Evolutionary conservation across 2,888 invertebrate species (phyloP).

Genomic region (Cyclophora albipunctata): DNA sequence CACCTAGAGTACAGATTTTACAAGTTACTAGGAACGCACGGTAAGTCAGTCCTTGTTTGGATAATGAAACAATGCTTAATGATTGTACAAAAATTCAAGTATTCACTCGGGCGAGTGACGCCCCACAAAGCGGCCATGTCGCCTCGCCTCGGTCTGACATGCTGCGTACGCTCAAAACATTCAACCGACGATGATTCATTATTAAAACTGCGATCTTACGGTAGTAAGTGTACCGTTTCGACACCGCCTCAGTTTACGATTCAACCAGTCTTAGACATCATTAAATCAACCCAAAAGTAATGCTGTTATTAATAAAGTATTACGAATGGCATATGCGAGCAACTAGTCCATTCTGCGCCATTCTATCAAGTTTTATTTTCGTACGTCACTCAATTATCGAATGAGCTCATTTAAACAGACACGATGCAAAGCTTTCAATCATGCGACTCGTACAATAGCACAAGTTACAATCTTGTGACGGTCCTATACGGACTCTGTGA

Average conservation of each 20-base stretch:
- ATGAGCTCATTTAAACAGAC: conserved; percentile 9
- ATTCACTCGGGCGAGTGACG: conserved; percentile 10
- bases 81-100: conserved; percentile 15
- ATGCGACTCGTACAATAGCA: conserved; percentile 4
- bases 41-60: conserved; percentile 74
- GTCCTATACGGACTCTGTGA: conserved; percentile 12
- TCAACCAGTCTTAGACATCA: conserved; percentile 21
- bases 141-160: conserved; percentile 7
- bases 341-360: conserved; percentile 18
- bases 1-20: conserved; percentile 99
- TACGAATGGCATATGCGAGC: conserved; percentile 15
- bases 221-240: conserved; percentile 25
- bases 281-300: conserved; percentile 15
- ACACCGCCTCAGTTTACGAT: conserved; percentile 20
- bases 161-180: conserved; percentile 16
- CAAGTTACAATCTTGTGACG: conserved; percentile 11
- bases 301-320: conserved; percentile 20
- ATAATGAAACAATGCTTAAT: conserved; percentile 14
- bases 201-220: conserved; percentile 25
- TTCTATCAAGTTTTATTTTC: conserved; percentile 20
- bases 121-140: conserved; percentile 7
- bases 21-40: conserved; percentile 98
- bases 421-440: conserved; percentile 6
- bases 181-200: conserved; percentile 25
- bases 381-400: conserved; percentile 17